Conservation (phyloP, 2,113 vertebrate species). For the Daboia siamensis region DNA sequence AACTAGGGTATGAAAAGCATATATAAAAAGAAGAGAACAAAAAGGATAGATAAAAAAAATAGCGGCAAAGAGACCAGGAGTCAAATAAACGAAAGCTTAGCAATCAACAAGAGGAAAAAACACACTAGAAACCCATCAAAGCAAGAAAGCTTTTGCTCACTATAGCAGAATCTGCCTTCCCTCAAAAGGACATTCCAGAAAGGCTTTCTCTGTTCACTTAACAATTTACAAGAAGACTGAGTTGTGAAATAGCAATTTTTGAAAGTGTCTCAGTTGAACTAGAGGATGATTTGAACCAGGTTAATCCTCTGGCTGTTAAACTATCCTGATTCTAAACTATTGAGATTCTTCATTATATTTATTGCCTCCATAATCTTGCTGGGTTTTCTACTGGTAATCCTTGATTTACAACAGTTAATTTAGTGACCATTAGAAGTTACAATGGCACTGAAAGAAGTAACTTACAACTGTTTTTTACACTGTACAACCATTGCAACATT, state of each 20-base stretch:
- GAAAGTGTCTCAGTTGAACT: background rate
- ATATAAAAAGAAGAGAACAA: background rate
- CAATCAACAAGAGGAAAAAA: background rate
- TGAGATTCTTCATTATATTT: background rate
- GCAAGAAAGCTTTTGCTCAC: background rate
- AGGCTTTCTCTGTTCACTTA: background rate
- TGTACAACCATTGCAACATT: background rate
- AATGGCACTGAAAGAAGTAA: background rate
- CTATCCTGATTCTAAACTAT: background rate
- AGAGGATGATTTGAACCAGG: background rate
- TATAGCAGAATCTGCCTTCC: background rate
- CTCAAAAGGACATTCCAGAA: background rate
- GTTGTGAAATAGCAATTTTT: background rate
- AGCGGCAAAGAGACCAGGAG: background rate
- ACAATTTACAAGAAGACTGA: background rate
- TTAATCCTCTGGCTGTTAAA: background rate
- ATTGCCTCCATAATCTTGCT: background rate
- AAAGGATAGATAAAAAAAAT: background rate
- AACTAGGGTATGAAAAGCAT: background rate
- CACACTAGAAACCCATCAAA: background rate
- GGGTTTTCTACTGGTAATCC: background rate
- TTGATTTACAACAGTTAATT: background rate
- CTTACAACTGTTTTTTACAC: background rate
- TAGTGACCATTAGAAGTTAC: background rate
- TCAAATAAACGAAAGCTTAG: background rate